Percentiles rank a stretch among this genome's conserved stretches.
phyloP scores from a whole-genome alignment of 2,797 vertebrate species.

The Apodemus agrarius region DNA sequence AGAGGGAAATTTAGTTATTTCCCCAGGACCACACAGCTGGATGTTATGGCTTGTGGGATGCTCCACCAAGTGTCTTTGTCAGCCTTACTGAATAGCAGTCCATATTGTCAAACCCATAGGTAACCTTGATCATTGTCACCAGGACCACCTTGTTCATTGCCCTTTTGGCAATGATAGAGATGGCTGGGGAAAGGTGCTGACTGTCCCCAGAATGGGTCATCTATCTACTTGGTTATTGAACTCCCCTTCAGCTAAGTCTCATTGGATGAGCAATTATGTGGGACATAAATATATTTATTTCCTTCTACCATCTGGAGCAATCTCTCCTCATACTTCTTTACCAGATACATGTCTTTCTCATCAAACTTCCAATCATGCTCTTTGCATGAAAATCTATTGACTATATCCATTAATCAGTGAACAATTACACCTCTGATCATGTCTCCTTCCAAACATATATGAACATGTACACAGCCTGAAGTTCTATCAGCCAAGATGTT shows the following conservation, averaged over 20 bases:
- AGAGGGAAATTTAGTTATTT: neutral
- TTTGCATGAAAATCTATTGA: neutral
- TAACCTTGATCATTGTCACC: neutral
- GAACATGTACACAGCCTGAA: neutral
- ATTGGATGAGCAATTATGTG: neutral
- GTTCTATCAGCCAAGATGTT: neutral
- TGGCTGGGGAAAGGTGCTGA: neutral
- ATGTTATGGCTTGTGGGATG: neutral
- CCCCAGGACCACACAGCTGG: neutral
- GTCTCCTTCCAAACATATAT: neutral
- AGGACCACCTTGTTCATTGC: neutral
- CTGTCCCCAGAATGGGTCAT: neutral
- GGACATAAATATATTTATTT: neutral
- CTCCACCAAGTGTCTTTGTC: neutral
- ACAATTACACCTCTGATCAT: neutral
- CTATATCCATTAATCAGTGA: neutral
- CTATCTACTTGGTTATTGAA: neutral
- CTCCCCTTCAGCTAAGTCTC: neutral
- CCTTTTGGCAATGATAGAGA: neutral
- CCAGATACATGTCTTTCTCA: neutral
- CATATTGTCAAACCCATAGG: neutral
- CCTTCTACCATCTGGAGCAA: neutral
- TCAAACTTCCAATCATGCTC: neutral
- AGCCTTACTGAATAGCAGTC: neutral
- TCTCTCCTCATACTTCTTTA: neutral